These are phyloP conservation scores for Melanerpes aurifrons DNA, from an alignment of 2,113 vertebrate genomes.

Conservation along the genomic window DNA sequence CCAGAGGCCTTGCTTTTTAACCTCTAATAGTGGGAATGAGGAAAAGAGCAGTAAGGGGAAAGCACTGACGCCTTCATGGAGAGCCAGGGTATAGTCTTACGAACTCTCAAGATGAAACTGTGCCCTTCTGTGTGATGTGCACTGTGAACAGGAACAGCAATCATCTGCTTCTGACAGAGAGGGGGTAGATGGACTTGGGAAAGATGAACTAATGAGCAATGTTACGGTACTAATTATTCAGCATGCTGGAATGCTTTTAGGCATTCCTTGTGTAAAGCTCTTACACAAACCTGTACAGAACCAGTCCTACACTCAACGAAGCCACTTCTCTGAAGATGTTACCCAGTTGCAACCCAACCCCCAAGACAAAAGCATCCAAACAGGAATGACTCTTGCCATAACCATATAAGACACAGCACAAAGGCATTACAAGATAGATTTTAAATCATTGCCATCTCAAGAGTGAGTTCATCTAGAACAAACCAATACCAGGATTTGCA, in stretches of 20 bases:
- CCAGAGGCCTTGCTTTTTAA: neutral
- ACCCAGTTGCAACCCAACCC: neutral
- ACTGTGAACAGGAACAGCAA: neutral
- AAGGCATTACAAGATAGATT: neutral
- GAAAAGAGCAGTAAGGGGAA: neutral
- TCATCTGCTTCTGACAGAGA: neutral
- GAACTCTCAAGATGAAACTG: neutral
- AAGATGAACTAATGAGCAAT: neutral
- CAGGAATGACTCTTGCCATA: neutral
- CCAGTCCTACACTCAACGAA: neutral
- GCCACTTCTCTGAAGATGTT: neutral
- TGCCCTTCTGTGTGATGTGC: neutral
- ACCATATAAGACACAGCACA: neutral
- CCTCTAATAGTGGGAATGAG: neutral
- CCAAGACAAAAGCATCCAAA: neutral
- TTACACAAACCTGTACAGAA: neutral
- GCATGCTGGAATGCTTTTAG: neutral
- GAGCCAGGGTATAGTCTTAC: neutral
- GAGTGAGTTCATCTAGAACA: neutral
- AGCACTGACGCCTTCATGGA: neutral
- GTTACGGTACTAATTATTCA: neutral
- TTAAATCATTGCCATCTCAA: neutral
- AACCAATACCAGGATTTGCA: conserved; percentile 18
- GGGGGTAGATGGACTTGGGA: neutral
- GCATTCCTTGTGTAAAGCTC: neutral